These are phyloP conservation scores for Bruchidius siliquastri DNA, from an alignment of 2,888 invertebrate genomes.

Conservation along the genomic window DNA sequence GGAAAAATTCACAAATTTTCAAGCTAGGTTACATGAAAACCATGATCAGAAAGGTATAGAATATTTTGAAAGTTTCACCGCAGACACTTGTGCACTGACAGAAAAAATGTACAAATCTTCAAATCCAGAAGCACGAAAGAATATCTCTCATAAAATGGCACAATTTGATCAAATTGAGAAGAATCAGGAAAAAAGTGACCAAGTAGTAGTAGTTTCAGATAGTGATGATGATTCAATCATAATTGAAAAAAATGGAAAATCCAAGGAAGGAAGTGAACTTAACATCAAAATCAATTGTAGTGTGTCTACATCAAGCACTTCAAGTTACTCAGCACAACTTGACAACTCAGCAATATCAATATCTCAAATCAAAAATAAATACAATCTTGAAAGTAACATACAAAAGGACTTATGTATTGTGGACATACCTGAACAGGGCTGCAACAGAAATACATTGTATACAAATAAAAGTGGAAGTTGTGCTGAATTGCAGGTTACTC, in stretches of 20 bases:
- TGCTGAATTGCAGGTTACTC: too few species aligned
- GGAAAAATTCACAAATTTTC: background rate
- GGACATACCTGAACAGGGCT: too few species aligned
- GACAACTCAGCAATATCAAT: too few species aligned
- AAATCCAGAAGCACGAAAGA: background rate
- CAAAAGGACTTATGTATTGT: too few species aligned
- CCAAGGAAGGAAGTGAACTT: background rate
- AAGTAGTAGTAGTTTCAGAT: background rate
- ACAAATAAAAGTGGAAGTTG: too few species aligned
- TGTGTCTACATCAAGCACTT: background rate
- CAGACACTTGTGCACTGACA: constrained; percentile 1
- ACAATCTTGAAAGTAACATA: too few species aligned
- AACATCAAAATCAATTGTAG: background rate
- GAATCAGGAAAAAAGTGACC: background rate
- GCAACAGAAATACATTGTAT: too few species aligned
- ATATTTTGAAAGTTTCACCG: constrained; percentile 19
- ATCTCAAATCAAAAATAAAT: too few species aligned
- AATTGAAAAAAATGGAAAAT: background rate
- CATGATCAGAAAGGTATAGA: constrained; percentile 13
- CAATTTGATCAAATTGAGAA: background rate
- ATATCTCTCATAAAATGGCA: background rate
- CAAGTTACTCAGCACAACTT: background rate
- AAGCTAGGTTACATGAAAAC: background rate
- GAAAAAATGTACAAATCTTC: constrained; percentile 5
- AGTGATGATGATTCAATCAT: background rate